phyloP scores from a whole-genome alignment of 2,888 invertebrate species.

The Ctenicera cuprea region DNA sequence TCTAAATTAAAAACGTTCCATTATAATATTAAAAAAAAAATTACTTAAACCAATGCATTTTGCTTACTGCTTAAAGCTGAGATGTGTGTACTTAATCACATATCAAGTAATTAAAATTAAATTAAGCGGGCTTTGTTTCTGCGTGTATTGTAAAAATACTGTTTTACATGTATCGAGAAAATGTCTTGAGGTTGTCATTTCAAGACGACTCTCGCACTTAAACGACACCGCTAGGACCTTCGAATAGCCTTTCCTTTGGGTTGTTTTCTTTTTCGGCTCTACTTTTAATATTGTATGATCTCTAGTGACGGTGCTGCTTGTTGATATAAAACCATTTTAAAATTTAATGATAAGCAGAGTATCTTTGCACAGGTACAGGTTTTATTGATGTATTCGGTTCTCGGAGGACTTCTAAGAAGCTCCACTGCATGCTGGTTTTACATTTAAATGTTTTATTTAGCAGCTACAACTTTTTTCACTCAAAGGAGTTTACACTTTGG shows the following conservation, averaged over 20 bases:
- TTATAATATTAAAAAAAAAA: no score
- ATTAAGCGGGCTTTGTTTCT: no score
- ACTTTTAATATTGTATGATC: constrained; percentile 50
- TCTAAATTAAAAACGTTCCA: no score
- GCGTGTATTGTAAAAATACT: not conserved
- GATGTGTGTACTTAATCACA: no score
- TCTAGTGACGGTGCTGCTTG: constrained; percentile 44
- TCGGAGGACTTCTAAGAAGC: constrained; percentile 2
- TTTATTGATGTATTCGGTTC: constrained; percentile 38
- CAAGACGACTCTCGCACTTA: constrained; percentile 34
- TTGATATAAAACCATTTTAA: constrained; percentile 49
- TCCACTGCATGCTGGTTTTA: constrained; percentile 14
- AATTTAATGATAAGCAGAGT: constrained; percentile 46
- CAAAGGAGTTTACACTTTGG: constrained; percentile 27
- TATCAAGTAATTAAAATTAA: no score
- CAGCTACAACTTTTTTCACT: constrained; percentile 24
- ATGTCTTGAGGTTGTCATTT: constrained; percentile 37
- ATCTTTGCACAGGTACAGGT: constrained; percentile 2
- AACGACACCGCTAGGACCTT: constrained; percentile 40
- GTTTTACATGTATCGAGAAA: constrained; percentile 13
- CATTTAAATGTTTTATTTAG: constrained; percentile 36
- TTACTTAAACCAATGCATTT: no score
- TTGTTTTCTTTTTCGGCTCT: constrained; percentile 29
- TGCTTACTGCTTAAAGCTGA: no score
- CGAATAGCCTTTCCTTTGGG: constrained; percentile 34